These are phyloP conservation scores for Etheostoma nigrum DNA, from an alignment of 2,797 vertebrate species.

Conservation along the genomic window DNA sequence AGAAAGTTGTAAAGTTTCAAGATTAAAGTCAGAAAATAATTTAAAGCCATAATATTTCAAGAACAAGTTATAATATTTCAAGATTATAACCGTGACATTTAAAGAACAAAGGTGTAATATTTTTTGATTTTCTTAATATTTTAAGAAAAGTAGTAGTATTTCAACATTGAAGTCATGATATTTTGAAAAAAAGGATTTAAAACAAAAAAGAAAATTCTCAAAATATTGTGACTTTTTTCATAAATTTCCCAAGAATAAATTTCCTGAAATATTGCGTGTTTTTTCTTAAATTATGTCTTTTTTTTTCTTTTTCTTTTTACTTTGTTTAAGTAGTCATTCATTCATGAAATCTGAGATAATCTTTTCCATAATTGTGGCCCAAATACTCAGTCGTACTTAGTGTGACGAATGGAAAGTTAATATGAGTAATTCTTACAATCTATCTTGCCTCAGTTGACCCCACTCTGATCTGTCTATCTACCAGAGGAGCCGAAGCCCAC, in stretches of 20 bases:
- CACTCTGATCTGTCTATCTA: conserved; percentile 85
- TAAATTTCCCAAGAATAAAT: neutral
- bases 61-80: neutral
- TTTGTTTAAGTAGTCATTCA: neutral
- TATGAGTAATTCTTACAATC: conserved; percentile 18
- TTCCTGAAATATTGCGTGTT: neutral
- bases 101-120: neutral
- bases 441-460: conserved; percentile 64
- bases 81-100: neutral
- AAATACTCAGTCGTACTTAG: conserved; percentile 10
- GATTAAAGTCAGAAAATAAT: no score
- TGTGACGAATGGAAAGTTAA: neutral
- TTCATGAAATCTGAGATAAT: neutral
- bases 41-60: neutral
- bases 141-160: neutral
- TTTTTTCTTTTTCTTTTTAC: no score
- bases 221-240: neutral
- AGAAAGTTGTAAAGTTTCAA: neutral
- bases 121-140: neutral
- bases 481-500: conserved; percentile 87
- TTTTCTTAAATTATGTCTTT: no score
- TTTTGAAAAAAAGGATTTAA: neutral
- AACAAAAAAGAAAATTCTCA: no score
- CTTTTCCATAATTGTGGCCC: neutral
- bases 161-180: neutral